Conservation (phyloP, 2,113 vertebrate species). For the Pogonocichla stellata region DNA sequence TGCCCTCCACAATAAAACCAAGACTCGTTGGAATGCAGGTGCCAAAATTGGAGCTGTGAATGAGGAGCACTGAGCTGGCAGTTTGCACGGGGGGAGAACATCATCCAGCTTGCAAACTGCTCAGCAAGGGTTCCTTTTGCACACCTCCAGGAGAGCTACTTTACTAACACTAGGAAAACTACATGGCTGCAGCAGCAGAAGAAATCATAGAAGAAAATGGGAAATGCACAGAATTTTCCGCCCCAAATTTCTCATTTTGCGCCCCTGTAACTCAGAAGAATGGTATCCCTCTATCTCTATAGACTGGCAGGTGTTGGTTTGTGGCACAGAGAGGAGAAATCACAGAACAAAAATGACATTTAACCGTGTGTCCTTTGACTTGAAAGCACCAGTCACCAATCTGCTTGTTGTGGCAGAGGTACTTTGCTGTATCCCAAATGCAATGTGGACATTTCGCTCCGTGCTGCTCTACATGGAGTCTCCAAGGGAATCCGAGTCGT, state of each 20-base stretch:
- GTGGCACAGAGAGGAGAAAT: constrained; percentile 79
- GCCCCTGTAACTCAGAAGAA: constrained; percentile 54
- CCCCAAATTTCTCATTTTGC: constrained; percentile 42
- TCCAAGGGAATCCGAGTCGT: constrained; percentile 93
- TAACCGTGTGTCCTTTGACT: constrained; percentile 71
- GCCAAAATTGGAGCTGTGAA: neutral
- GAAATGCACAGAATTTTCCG: neutral
- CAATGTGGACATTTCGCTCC: neutral
- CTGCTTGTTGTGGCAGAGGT: constrained; percentile 69
- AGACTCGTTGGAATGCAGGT: neutral
- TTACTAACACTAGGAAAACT: neutral
- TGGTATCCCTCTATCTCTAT: constrained; percentile 79
- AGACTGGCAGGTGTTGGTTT: constrained; percentile 70
- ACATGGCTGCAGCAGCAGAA: neutral
- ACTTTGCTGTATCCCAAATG: constrained; percentile 53
- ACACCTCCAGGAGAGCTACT: neutral
- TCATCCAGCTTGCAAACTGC: neutral
- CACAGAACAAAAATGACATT: constrained; percentile 74
- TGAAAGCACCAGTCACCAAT: constrained; percentile 78
- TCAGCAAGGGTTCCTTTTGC: neutral
- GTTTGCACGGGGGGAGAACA: neutral
- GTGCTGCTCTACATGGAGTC: constrained; percentile 89
- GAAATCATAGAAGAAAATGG: neutral
- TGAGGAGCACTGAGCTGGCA: neutral
- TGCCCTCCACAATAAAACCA: neutral